These are phyloP conservation scores for Chlorodrepanis virens DNA, from an alignment of 2,113 vertebrate genomes.

Conservation along the genomic window DNA sequence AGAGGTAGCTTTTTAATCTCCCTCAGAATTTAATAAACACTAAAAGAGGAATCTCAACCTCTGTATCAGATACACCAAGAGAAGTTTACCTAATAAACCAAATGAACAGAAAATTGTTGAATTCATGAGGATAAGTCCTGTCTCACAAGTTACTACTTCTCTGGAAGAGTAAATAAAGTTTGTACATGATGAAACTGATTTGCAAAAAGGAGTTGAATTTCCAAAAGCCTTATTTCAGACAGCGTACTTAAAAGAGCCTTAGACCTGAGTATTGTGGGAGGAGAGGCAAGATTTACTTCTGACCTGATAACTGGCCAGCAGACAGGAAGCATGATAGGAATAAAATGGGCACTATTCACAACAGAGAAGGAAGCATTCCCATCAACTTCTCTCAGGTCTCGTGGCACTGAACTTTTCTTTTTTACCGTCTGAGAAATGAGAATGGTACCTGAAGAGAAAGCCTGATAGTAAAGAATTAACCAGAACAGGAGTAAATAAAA, in stretches of 20 bases:
- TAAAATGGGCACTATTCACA: neutral
- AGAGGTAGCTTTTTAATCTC: neutral
- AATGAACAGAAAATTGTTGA: neutral
- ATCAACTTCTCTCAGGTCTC: neutral
- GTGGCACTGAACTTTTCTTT: neutral
- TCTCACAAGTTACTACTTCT: neutral
- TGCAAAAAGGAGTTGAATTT: neutral
- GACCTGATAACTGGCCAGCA: neutral
- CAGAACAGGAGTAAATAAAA: neutral
- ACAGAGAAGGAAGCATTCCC: neutral
- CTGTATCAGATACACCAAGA: neutral
- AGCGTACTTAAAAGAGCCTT: neutral
- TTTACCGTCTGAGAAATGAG: neutral
- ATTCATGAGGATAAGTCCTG: neutral
- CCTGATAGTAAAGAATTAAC: neutral
- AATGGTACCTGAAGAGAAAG: neutral
- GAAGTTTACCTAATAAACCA: neutral
- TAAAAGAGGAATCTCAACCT: neutral
- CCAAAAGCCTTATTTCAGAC: neutral
- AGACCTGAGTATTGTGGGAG: fast-evolving
- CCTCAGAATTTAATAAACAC: neutral
- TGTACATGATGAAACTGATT: neutral
- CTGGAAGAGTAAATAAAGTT: neutral
- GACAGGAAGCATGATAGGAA: neutral
- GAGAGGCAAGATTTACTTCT: neutral